A percentile compares a stretch with the other conserved stretches of the same genome.
These are phyloP conservation scores for Onychostoma macrolepis DNA, from an alignment of 2,113 vertebrate genomes.

Conservation along the genomic window DNA sequence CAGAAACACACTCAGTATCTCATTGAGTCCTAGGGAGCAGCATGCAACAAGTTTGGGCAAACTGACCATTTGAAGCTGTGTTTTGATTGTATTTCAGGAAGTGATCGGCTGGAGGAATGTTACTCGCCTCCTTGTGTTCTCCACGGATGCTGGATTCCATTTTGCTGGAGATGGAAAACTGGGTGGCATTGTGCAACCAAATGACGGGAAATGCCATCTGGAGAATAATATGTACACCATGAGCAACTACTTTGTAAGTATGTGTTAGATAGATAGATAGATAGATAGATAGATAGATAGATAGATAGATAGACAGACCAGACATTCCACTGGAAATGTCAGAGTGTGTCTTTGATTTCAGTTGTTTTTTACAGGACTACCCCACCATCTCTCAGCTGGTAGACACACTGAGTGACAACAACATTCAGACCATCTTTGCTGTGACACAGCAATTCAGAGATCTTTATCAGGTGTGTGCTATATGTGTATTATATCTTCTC, in stretches of 20 bases:
- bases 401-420: conserved; percentile 95
- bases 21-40: neutral
- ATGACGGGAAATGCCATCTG: conserved; percentile 94
- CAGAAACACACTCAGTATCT: neutral
- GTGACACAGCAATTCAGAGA: conserved; percentile 93
- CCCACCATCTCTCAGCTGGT: conserved; percentile 96
- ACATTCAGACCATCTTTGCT: conserved; percentile 98
- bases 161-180: conserved; percentile 97
- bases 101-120: conserved; percentile 97
- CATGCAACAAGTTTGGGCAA: neutral
- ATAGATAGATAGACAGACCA: neutral
- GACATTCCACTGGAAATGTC: neutral
- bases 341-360: neutral
- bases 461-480: conserved; percentile 86
- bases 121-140: conserved; percentile 93
- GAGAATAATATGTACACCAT: conserved; percentile 91
- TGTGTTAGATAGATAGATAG: neutral
- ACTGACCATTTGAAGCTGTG: neutral
- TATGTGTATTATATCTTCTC: neutral
- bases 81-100: neutral
- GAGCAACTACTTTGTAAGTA: conserved; percentile 95
- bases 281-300: neutral
- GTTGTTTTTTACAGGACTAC: conserved; percentile 83
- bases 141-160: conserved; percentile 96
- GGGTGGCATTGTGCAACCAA: conserved; percentile 94